Base-by-base conservation (phyloP, 2,888 invertebrate genomes). In the Zootermopsis nevadensis region DNA sequence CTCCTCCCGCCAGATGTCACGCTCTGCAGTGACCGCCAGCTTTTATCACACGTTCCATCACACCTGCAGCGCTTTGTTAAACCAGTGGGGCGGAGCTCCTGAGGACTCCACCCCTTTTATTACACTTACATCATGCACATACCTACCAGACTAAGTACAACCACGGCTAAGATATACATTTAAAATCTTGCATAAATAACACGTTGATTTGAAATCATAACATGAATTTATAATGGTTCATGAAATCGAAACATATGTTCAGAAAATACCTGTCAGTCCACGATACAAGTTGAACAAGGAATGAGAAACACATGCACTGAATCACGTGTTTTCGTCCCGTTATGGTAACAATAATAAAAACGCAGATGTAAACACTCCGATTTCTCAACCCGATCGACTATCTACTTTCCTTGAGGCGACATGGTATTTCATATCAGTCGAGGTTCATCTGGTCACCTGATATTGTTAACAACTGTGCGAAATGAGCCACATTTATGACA, bases 31-130 rank as follows among this genome's bases (percentile, higher is more conserved):
- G 79, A 79, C 79, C 79, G 79, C 60, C 77, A 67, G 76, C 42
- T 82, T 79, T 84, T 84, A 84, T 84, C 84, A 82, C 84, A 82
- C 84, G 82, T 84, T 60, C 66, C 72, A 84, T 84, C 84, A 80
- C 84, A 84, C 84, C 84, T 84, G 82, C 76, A 60, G 60, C 79
- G 72, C 83, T 81, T 81, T 83, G 83, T 83, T 80, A 80, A 38
- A 30, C n/a, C 76, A 27, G n/a, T 74, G 74, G 74, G 74, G 83
- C 77, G 83, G 83, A 72, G 69, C 83, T 83, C 53, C 67, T 48
- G 72, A 60, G 35, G 48, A 27, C 42, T 60, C 79, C 83, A 74
- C 83, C 74, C 80, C 80, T 80, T 77, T 77, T 80, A 83, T 80
- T 83, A 60, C 60, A 60, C 60, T 60, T 60, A 60, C 60, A 60